A percentile compares a stretch with the other conserved stretches of the same genome.
These are phyloP conservation scores for Pandemis heparana DNA, from an alignment of 2,888 invertebrate genomes.

Conservation along the genomic window DNA sequence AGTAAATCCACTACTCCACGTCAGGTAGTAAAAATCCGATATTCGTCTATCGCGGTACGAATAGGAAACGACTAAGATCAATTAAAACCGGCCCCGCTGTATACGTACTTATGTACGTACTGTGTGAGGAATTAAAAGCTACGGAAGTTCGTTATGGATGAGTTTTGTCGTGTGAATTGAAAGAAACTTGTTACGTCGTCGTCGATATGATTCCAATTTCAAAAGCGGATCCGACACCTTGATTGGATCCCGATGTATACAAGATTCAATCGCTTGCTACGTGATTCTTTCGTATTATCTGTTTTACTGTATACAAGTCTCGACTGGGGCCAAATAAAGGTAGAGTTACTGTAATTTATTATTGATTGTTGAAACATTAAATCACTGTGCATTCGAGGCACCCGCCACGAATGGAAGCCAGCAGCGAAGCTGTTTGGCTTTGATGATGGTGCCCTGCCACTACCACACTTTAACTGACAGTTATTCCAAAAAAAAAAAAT, in stretches of 20 bases:
- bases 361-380: no score
- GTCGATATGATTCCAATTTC: slow-evolving; percentile 81
- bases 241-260: slow-evolving; percentile 76
- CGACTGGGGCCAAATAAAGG: not conserved
- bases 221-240: slow-evolving; percentile 78
- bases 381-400: no score
- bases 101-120: slow-evolving; percentile 43
- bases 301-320: slow-evolving; percentile 16
- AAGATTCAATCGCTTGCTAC: slow-evolving; percentile 61
- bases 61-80: slow-evolving; percentile 74
- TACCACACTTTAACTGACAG: no score
- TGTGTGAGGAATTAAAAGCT: slow-evolving; percentile 77
- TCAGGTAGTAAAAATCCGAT: slow-evolving; percentile 54
- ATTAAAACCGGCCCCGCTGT: slow-evolving; percentile 64
- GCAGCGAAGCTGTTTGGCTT: no score
- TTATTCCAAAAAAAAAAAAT: no score
- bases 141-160: slow-evolving; percentile 76
- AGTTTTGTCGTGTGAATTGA: slow-evolving; percentile 80
- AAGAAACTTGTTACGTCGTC: slow-evolving; percentile 82
- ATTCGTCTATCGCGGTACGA: slow-evolving; percentile 57
- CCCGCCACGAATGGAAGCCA: no score
- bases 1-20: slow-evolving; percentile 25
- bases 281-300: slow-evolving; percentile 62
- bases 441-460: no score
- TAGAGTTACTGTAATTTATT: no score